These are phyloP conservation scores for Bos taurus DNA, from an alignment of 2,113 vertebrate genomes.

Conservation along the genomic window DNA sequence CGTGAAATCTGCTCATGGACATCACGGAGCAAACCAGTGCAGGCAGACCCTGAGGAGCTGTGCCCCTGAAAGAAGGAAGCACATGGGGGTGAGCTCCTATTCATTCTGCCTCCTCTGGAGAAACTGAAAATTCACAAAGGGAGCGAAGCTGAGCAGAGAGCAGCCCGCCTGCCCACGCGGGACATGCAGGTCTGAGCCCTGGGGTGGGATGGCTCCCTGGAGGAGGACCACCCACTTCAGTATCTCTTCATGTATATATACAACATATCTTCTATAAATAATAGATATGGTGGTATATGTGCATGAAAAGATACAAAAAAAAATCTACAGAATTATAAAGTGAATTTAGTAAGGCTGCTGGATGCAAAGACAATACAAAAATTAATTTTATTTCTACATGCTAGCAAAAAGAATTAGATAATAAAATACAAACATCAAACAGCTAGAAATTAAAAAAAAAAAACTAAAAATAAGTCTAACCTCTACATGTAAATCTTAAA, in stretches of 20 bases:
- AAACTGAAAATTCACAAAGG: neutral
- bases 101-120: neutral
- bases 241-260: neutral
- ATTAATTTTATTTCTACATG: neutral
- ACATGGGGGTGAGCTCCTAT: fast-evolving
- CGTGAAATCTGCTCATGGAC: fast-evolving
- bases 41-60: neutral
- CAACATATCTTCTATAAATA: neutral
- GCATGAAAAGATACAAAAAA: neutral
- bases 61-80: too few species aligned
- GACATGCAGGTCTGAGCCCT: neutral
- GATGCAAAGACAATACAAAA: neutral
- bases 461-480: neutral
- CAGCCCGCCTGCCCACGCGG: neutral
- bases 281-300: neutral
- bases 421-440: neutral
- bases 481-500: neutral
- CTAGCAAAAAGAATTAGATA: neutral
- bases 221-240: neutral
- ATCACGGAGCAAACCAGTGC: fast-evolving
- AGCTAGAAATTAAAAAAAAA: neutral
- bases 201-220: neutral
- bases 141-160: neutral
- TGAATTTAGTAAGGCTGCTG: neutral
- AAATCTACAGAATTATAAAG: neutral